These are phyloP conservation scores for Oryctolagus cuniculus DNA, from an alignment of 2,113 vertebrate species.

Conservation along the genomic window DNA sequence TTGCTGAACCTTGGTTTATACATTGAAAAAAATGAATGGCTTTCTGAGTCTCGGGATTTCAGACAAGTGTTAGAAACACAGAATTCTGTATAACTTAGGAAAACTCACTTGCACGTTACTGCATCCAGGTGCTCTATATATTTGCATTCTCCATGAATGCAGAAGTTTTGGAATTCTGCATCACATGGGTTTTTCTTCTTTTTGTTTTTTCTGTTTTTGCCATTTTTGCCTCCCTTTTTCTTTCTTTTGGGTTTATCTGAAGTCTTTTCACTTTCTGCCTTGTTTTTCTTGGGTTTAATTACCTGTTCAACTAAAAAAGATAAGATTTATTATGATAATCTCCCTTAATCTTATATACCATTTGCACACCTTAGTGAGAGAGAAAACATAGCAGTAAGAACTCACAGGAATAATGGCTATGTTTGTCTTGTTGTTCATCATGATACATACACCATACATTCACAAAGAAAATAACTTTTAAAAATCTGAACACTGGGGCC, in stretches of 20 bases:
- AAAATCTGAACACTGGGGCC: background rate
- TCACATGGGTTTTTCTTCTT: slow-evolving; percentile 88
- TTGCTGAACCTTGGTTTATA: background rate
- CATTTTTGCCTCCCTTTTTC: slow-evolving; percentile 83
- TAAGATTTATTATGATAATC: background rate
- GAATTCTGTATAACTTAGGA: background rate
- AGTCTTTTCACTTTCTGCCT: slow-evolving; percentile 85
- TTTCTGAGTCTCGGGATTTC: background rate
- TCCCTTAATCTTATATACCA: slow-evolving; percentile 1
- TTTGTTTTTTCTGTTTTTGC: slow-evolving; percentile 85
- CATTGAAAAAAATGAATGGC: background rate
- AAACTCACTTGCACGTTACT: slow-evolving; percentile 89
- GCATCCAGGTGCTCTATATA: slow-evolving; percentile 82
- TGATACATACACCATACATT: background rate
- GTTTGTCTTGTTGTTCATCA: background rate
- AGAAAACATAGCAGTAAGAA: background rate
- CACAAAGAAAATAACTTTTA: background rate
- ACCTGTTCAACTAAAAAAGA: slow-evolving; percentile 87
- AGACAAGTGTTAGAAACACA: background rate
- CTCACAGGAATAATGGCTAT: background rate
- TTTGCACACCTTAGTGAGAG: background rate
- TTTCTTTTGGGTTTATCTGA: slow-evolving; percentile 85
- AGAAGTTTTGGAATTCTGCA: slow-evolving; percentile 88
- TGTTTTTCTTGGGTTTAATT: slow-evolving; percentile 86
- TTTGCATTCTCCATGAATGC: slow-evolving; percentile 90